Evolutionary conservation across 2,797 vertebrate genomes (phyloP), one percentile per base, ranked within the genome.

Genomic region (Chloroceryle inda): DNA sequence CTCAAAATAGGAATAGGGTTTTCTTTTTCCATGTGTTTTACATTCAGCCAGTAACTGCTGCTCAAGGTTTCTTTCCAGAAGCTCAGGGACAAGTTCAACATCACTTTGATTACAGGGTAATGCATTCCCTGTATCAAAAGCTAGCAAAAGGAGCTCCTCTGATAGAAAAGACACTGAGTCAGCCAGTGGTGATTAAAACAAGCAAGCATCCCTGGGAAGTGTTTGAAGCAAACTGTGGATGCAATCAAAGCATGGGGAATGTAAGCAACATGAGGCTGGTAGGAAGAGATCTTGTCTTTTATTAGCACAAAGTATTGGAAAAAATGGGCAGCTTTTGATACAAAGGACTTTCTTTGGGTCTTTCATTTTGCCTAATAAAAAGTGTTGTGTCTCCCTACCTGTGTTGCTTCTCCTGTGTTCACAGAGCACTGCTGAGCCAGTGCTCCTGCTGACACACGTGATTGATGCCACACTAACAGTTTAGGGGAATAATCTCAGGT

Each of bases 81-180:
- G 78, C 62, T 69, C 24, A 71, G 67, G 73, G 63, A 84, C 0
- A 3, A 92, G 76, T 77, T 88, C 91, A 93, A 88, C 81, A 76
- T 17, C 21, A n/a, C 76, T 94, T 93, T 66, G 79, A 89, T 92
- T 93, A 73, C 80, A 77, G 67, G 31, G 66, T 27, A 62, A 76
- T 82, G 56, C 24, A 80, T 58, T 93, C 44, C 42, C 38, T 13
- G 12, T 85, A 94, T 86, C 77, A 94, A 90, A 92, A 85, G 67
- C 88, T 44, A 87, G 72, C 56, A 67, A 85, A 91, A 92, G 52
- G 11, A 62, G 38, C 53, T 92, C 44, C n/a, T 97, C 89, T 92
- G 82, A 92, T 75, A 76, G 66, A 77, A 76, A 72, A 78, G 89
- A 37, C 37, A 37, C 37, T 37, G 77, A 85, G 85, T 62, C 47